These are phyloP conservation scores for Sesia apiformis DNA, from an alignment of 2,888 invertebrate genomes.

Conservation along the genomic window DNA sequence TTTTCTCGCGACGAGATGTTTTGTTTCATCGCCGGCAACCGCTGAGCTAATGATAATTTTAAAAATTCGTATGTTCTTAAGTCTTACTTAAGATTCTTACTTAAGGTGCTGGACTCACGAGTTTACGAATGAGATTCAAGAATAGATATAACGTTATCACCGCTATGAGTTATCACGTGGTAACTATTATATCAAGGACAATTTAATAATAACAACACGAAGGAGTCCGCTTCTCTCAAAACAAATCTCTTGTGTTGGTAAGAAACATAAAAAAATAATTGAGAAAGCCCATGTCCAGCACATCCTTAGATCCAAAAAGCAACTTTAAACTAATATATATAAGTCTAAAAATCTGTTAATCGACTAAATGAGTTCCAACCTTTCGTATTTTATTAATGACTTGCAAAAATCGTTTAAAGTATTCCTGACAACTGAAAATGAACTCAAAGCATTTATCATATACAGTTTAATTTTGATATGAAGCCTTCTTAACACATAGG, in stretches of 20 bases:
- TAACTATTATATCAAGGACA: too few species aligned
- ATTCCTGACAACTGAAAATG: too few species aligned
- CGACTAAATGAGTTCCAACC: background rate
- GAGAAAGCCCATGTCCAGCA: slow-evolving; percentile 34
- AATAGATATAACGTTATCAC: too few species aligned
- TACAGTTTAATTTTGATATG: background rate
- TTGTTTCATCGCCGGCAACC: too few species aligned
- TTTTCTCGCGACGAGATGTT: too few species aligned
- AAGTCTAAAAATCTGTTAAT: background rate
- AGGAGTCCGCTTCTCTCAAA: slow-evolving; percentile 42
- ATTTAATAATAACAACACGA: slow-evolving; percentile 8
- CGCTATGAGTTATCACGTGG: too few species aligned
- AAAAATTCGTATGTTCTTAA: too few species aligned
- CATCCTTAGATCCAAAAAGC: slow-evolving; percentile 14
- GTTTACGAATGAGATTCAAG: too few species aligned
- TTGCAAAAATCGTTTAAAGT: background rate
- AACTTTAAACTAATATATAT: slow-evolving; percentile 14
- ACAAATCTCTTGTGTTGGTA: slow-evolving; percentile 51
- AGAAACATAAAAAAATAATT: slow-evolving; percentile 55
- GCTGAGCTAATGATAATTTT: too few species aligned
- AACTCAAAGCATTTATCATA: too few species aligned
- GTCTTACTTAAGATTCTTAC: too few species aligned
- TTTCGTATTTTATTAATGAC: background rate
- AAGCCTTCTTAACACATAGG: background rate
- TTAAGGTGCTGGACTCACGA: too few species aligned